phyloP scores from a whole-genome alignment of 2,888 invertebrate genomes.

The Oscheius onirici region DNA sequence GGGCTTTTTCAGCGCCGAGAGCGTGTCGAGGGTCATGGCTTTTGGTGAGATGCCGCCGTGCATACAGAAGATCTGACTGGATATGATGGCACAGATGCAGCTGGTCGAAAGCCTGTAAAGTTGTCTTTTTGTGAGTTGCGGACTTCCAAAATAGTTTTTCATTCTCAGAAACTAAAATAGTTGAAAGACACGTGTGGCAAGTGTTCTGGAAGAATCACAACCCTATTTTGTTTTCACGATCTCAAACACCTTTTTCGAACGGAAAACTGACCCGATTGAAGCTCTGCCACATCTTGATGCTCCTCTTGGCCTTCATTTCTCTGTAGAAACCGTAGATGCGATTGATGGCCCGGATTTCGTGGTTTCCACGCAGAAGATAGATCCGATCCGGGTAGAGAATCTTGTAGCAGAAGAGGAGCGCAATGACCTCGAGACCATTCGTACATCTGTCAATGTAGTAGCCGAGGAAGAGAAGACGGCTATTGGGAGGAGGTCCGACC shows the following conservation, averaged over 20 bases:
- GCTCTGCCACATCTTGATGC: constrained; percentile 47
- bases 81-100: constrained; percentile 57
- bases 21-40: constrained; percentile 48
- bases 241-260: too few species aligned
- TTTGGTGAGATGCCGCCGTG: constrained; percentile 64
- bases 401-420: constrained; percentile 62
- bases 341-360: constrained; percentile 59
- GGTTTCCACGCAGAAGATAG: constrained; percentile 63
- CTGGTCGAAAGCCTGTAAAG: constrained; percentile 48
- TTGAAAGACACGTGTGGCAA: too few species aligned
- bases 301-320: constrained; percentile 52
- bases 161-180: too few species aligned
- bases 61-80: constrained; percentile 56
- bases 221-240: too few species aligned
- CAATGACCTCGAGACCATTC: constrained; percentile 56
- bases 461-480: constrained; percentile 59
- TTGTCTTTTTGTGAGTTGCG: too few species aligned
- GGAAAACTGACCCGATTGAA: constrained; percentile 40
- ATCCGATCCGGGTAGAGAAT: constrained; percentile 50
- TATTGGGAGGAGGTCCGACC: constrained; percentile 58
- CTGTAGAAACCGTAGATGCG: constrained; percentile 50
- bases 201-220: too few species aligned
- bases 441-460: constrained; percentile 66
- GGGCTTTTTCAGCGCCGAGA: constrained; percentile 52
- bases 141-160: too few species aligned